phyloP scores from a whole-genome alignment of 2,797 vertebrate genomes.

The Podargus strigoides region DNA sequence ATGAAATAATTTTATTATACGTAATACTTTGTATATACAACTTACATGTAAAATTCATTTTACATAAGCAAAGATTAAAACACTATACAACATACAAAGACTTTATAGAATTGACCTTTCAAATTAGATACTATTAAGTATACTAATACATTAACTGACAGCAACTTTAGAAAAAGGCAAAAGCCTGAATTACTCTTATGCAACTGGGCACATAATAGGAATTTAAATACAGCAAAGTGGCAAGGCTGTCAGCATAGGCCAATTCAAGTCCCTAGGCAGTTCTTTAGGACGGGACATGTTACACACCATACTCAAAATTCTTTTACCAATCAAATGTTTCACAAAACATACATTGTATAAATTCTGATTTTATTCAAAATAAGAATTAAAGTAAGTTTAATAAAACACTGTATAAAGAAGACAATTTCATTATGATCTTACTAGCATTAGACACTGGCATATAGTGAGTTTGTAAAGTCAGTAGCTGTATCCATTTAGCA shows the following conservation, averaged over 20 bases:
- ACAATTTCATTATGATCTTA: neutral
- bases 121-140: neutral
- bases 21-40: neutral
- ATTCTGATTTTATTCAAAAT: neutral
- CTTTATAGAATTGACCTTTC: neutral
- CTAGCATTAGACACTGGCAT: neutral
- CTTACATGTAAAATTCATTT: neutral
- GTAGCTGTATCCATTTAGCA: neutral
- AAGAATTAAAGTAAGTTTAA: neutral
- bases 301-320: neutral
- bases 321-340: neutral
- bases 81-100: neutral
- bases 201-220: neutral
- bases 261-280: neutral
- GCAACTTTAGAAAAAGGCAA: slow-evolving; percentile 2
- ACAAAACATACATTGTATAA: neutral
- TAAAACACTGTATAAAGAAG: neutral
- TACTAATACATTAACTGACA: neutral
- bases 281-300: neutral
- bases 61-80: neutral
- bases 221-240: neutral
- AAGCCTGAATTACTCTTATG: neutral
- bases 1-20: neutral
- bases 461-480: neutral
- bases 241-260: neutral